Base-by-base conservation (phyloP, 2,888 invertebrate genomes). In the Cremastinae sp. region DNA sequence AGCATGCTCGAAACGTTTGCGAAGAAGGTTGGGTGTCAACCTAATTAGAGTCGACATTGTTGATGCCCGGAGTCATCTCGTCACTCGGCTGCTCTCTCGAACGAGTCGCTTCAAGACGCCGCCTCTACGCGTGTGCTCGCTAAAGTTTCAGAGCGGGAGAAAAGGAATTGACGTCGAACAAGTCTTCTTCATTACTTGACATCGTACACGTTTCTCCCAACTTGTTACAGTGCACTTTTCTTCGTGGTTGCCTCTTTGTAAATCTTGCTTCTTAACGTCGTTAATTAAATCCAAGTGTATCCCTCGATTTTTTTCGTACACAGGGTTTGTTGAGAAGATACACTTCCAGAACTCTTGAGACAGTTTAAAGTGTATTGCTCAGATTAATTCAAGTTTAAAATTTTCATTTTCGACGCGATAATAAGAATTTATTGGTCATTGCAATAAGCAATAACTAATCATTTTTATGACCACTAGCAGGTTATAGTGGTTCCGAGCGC, bases 1-100 rank as follows among this genome's bases (percentile, higher is more conserved):
- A n/a, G n/a, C n/a, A n/a, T n/a, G n/a, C n/a, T n/a, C n/a, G 20
- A 2, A 8, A 14, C 7, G 28, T n/a, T n/a, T n/a, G 36, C 14
- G 4, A 47, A 1, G 18, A 10, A n/a, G 12, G 18, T 45, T 14
- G 12, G 7, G 45, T 43, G 36, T 18, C n/a, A 54, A 68, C 36
- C 62, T 51, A 77, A 77, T 74, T 68, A 72, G 58, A 22, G 41
- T 54, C 22, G 43, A 58, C 66, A 66, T n/a, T 58, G 20, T 53
- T 74, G 62, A 71, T 74, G 56, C 62, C n/a, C 49, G 38, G 62
- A n/a, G n/a, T n/a, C 9, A 7, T 16, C 58, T 20, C 18, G 34
- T 18, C 54, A 16, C 18, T 58, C 38, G 16, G 53, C n/a, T 38
- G 74, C 41, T 34, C 43, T 41, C 59, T 41, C 38, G 65, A 34